Evolutionary conservation across 2,113 vertebrate species (phyloP), one percentile per base, ranked within the genome.

Genomic region (Laterallus jamaicensis): DNA sequence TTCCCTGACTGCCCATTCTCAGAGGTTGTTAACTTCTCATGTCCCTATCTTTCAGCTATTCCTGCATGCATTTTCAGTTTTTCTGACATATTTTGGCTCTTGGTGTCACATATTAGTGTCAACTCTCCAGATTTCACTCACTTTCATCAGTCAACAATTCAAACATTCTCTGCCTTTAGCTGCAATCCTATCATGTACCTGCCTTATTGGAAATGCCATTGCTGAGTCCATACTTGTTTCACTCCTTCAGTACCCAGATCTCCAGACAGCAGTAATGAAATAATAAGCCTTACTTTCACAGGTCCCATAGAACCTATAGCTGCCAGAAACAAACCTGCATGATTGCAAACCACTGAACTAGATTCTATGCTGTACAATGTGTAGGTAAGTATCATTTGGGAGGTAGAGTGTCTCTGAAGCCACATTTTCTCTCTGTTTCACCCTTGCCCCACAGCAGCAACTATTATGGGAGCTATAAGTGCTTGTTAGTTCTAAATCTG

Each of bases 91-190:
- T 80, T 92, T 90, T 95, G 60, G 13, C 81, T 94, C 63, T 29
- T 62, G 26, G 60, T 92, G 77, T 93, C 88, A 92, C 40, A 73
- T 82, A 47, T 74, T 58, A 66, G 52, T 66, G 76, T 95, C 87
- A 86, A 26, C 70, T 90, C 86, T 95, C 77, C 89, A 92, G 52
- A 92, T 92, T 94, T 90, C 82, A 71, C 73, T 90, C 66, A 58
- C 76, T 96, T 96, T 91, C 77, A 92, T 95, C 88, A 90, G 69
- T 54, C 74, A 88, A 66, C 24, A 67, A 95, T 96, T 97, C 79
- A 89, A 95, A 83, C 40, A 79, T 4, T 50, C 44, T 92, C 44
- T 91, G 56, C 40, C 47, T 95, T 88, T 59, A 86, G 35, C 58
- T 88, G 47, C 58, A 88, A 39, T 54, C 31, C 54, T 80, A 63